Evolutionary conservation across 2,113 vertebrate genomes (phyloP).

Genomic region (Alethe castanea): DNA sequence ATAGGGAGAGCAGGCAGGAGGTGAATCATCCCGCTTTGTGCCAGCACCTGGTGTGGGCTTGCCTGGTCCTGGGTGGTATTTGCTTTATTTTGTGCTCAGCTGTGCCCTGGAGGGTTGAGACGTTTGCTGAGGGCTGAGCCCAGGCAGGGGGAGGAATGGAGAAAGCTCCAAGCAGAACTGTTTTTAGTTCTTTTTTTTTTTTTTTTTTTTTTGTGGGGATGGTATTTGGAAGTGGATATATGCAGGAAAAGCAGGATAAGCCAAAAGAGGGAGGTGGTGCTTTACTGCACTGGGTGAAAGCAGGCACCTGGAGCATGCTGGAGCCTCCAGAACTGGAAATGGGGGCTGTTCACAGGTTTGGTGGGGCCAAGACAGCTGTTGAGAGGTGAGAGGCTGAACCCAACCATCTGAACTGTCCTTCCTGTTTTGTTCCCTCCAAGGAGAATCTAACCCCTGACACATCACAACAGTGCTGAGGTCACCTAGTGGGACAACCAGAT

Average conservation of each 20-base stretch:
- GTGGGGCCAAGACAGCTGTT: not conserved
- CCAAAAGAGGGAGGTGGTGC: not conserved
- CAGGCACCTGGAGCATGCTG: rapidly evolving
- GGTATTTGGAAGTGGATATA: not conserved
- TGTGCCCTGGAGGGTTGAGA: not conserved
- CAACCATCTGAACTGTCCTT: not conserved
- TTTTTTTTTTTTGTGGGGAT: not conserved
- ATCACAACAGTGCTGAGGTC: not conserved
- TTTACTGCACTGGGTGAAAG: not conserved
- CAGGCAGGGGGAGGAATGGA: not conserved
- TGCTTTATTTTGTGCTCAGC: not conserved
- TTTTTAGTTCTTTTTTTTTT: not conserved
- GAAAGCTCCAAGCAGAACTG: not conserved
- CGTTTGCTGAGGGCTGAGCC: not conserved
- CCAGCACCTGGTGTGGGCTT: not conserved
- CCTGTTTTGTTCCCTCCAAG: not conserved
- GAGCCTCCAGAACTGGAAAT: not conserved
- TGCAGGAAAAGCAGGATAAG: not conserved
- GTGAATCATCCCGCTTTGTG: not conserved
- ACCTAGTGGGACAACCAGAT: not conserved
- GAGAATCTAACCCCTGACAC: not conserved
- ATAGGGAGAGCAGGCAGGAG: not conserved
- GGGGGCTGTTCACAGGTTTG: rapidly evolving
- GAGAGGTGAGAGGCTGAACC: not conserved
- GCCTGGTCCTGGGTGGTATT: constrained; percentile 47